Evolutionary conservation across 2,113 vertebrate genomes (phyloP), one percentile per base, ranked within the genome.

Genomic region (Rhegmatorhina hoffmannsi): DNA sequence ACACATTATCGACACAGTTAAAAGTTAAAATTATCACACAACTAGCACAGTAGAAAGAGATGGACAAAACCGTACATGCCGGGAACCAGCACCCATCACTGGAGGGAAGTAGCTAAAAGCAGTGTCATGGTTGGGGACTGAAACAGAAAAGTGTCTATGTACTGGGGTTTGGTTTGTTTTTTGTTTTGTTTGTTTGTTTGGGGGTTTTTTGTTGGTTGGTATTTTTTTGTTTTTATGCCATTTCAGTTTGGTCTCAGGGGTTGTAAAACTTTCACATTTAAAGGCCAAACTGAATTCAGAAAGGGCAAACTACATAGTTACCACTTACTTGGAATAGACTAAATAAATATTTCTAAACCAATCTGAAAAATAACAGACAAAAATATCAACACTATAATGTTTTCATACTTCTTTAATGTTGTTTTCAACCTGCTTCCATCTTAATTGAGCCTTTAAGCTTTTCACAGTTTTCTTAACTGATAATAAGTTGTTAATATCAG

Each of bases 401-500:
- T 69, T 83, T 12, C 84, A 82, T 97, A 98, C 98, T 92, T 98
- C 98, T 91, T 98, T 98, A 59, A 98, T 90, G 90, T 97, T 98
- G 75, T 97, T 98, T 82, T 98, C 98, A 95, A 98, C 97, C 67
- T 98, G 58, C 91, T 98, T 98, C 98, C 97, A 98, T 63, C 97
- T 98, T 72, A 98, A 95, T 93, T 90, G 95, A 76, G 97, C 97
- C 87, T 98, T 98, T 78, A 98, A 87, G 58, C 13, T 92, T 96
- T 98, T 98, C 83, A 98, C 63, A 12, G 31, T 95, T 96, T 98
- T 98, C 97, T 98, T 98, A 94, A 98, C 88, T 21, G 87, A 95
- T 44, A 98, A 40, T 52, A 98, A 97, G 55, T 96, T 89, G 38
- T 97, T 96, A 86, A 97, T 91, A 93, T 55, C 94, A 5, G 98